Evolutionary conservation across 2,888 invertebrate species (phyloP).

Genomic region (Orgyia antiqua): DNA sequence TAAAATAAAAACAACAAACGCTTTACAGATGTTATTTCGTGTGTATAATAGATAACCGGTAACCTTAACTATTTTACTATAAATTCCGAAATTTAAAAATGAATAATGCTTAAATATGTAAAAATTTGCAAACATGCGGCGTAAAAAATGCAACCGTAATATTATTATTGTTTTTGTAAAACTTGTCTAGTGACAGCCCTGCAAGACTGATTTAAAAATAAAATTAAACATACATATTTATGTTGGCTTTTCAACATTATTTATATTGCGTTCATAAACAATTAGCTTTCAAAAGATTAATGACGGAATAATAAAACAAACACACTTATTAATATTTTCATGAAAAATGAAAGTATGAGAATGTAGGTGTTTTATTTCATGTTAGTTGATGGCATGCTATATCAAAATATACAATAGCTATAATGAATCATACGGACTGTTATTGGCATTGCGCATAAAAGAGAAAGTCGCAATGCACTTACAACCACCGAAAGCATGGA

Average conservation of each 20-base stretch:
- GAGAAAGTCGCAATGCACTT: constrained; percentile 68
- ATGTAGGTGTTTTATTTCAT: constrained; percentile 3
- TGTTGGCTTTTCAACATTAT: constrained; percentile 1
- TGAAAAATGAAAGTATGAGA: constrained; percentile 1
- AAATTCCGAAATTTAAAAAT: no score
- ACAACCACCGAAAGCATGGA: constrained; percentile 51
- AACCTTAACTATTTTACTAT: no score
- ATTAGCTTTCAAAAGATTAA: constrained; percentile 3
- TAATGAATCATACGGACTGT: constrained; percentile 64
- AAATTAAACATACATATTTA: constrained; percentile 1
- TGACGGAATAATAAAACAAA: neutral
- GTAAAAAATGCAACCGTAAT: no score
- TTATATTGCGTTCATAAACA: constrained; percentile 3
- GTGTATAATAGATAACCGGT: no score
- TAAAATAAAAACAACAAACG: no score
- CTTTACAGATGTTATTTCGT: no score
- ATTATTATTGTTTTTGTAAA: no score
- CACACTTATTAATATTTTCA: neutral
- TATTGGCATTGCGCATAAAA: constrained; percentile 73
- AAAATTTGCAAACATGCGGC: no score
- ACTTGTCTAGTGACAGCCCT: neutral
- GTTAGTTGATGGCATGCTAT: constrained; percentile 7
- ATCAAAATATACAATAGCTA: constrained; percentile 29
- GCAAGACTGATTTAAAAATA: neutral
- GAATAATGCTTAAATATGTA: no score